A percentile compares a stretch with the other conserved stretches of the same genome.
phyloP scores from a whole-genome alignment of 2,113 vertebrate genomes.

The Malaclemys terrapin region DNA sequence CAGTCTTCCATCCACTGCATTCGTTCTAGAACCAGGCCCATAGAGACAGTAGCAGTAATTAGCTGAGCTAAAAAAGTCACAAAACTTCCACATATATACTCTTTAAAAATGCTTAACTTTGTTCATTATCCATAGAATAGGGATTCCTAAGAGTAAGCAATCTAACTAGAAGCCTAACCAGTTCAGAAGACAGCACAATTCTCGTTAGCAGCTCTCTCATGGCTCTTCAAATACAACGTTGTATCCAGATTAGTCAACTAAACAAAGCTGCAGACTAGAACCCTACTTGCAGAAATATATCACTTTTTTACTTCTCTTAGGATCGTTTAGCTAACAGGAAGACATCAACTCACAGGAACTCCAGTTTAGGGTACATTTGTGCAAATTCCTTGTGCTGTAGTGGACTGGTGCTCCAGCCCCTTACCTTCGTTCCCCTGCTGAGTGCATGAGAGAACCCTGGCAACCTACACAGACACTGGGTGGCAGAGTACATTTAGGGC shows the following conservation, averaged over 20 bases:
- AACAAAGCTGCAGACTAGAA: neutral
- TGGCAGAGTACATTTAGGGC: neutral
- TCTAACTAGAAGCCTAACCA: neutral
- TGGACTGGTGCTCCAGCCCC: neutral
- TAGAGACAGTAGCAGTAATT: neutral
- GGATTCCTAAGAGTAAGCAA: neutral
- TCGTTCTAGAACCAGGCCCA: neutral
- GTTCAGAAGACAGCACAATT: fast-evolving
- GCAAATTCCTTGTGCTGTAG: neutral
- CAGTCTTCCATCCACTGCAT: neutral
- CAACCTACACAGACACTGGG: neutral
- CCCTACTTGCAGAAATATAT: neutral
- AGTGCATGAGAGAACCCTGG: neutral
- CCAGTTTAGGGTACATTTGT: neutral
- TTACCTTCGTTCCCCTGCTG: neutral
- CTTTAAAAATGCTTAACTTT: neutral
- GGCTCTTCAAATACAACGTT: neutral
- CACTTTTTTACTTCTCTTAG: neutral
- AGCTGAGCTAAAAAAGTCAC: neutral
- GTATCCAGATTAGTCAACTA: neutral
- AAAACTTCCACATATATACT: neutral
- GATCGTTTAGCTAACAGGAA: neutral
- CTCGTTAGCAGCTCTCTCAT: slow-evolving; percentile 5
- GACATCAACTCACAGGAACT: neutral
- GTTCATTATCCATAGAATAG: neutral